Conservation (phyloP, 2,888 invertebrate species). For the Aelia acuminata region DNA sequence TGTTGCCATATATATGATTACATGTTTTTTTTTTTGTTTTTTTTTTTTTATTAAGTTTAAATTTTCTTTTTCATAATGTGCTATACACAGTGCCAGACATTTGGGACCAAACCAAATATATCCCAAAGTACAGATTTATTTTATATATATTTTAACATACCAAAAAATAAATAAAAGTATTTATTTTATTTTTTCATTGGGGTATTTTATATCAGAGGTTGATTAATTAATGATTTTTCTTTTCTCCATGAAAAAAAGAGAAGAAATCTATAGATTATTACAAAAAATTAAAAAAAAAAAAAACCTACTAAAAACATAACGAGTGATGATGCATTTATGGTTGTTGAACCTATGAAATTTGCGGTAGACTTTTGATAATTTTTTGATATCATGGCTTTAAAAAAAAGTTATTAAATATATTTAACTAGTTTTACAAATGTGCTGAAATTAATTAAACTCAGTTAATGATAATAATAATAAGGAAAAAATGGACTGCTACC, state of each 20-base stretch:
- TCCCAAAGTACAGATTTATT: slow-evolving; percentile 51
- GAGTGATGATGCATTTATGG: slow-evolving; percentile 14
- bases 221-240: not conserved
- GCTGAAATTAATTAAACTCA: too few relatives aligned
- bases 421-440: too few relatives aligned
- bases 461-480: too few relatives aligned
- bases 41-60: not conserved
- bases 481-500: too few relatives aligned
- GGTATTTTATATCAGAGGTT: slow-evolving; percentile 54
- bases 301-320: not conserved
- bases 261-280: not conserved
- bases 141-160: slow-evolving; percentile 55
- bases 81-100: slow-evolving; percentile 55
- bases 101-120: slow-evolving; percentile 53
- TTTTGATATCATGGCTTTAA: not conserved
- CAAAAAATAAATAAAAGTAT: slow-evolving; percentile 26
- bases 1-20: slow-evolving; percentile 46
- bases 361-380: not conserved
- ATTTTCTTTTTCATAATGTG: slow-evolving; percentile 12
- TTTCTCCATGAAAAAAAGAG: not conserved
- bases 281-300: not conserved
- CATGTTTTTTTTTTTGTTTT: not conserved
- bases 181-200: slow-evolving; percentile 56
- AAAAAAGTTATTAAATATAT: too few relatives aligned
- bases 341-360: not conserved